Percentiles rank a stretch among this genome's conserved stretches.
Evolutionary conservation across 92 coral and sea anemone species (phyloP).

Genomic region (Meandrina meandrites): DNA sequence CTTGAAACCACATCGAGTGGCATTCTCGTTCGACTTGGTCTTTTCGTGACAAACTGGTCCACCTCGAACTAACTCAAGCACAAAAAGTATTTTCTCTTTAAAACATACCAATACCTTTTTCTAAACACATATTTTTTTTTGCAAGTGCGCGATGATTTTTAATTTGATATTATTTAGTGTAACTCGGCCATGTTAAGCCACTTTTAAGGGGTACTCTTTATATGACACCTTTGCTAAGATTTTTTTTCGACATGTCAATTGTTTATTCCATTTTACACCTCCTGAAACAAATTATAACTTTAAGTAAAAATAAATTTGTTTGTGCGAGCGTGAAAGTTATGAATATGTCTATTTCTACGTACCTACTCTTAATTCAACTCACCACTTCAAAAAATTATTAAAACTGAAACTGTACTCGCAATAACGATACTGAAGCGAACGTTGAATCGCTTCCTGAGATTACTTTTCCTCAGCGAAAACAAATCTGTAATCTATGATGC

Average conservation of each 20-base stretch:
- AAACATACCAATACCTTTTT: too few relatives aligned
- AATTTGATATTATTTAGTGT: neutral
- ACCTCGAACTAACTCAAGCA: neutral
- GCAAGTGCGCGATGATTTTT: neutral
- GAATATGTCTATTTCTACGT: neutral
- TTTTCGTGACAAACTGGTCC: neutral
- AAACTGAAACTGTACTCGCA: neutral
- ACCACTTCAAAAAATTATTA: neutral
- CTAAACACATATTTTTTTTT: too few relatives aligned
- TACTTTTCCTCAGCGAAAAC: too few relatives aligned
- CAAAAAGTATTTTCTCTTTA: too few relatives aligned
- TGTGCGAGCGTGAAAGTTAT: neutral
- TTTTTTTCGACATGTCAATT: too few relatives aligned
- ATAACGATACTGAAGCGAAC: too few relatives aligned
- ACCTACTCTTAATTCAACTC: neutral
- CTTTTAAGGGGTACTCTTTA: neutral
- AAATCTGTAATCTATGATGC: too few relatives aligned
- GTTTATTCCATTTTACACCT: neutral
- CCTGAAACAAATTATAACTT: neutral
- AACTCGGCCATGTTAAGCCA: neutral
- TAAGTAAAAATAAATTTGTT: neutral
- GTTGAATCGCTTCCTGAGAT: too few relatives aligned
- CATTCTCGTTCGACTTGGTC: neutral
- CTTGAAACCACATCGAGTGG: too few relatives aligned
- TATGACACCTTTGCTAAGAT: neutral